Evolutionary conservation across 1,140 invertebrate genomes (phyloP).

Genomic region (Papilio dardanus): DNA sequence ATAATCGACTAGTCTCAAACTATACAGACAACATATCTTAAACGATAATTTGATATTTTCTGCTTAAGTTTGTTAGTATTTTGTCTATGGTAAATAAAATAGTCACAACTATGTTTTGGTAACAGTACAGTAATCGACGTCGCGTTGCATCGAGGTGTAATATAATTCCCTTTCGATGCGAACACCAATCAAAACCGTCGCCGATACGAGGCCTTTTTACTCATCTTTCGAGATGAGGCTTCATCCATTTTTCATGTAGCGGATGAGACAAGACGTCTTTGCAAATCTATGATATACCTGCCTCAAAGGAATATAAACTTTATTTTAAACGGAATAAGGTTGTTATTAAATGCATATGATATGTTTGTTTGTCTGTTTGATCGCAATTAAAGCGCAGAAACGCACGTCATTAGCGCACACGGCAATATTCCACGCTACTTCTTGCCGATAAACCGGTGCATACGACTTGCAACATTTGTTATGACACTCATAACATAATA

Average conservation of each 20-base stretch:
- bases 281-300: conserved; percentile 44
- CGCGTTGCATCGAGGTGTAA: conserved; percentile 45
- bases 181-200: conserved; percentile 72
- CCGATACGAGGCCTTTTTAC: conserved; percentile 67
- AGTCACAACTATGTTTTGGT: neutral
- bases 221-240: conserved; percentile 57
- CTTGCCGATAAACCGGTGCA: conserved; percentile 64
- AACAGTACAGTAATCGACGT: conserved; percentile 19
- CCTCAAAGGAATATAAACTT: conserved; percentile 40
- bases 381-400: conserved; percentile 79
- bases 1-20: no score
- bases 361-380: conserved; percentile 67
- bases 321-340: conserved; percentile 38
- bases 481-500: conserved; percentile 33
- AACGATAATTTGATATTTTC: no score
- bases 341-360: conserved; percentile 33
- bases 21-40: no score
- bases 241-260: conserved; percentile 77
- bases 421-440: conserved; percentile 79
- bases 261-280: conserved; percentile 57
- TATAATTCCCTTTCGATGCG: conserved; percentile 63
- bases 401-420: conserved; percentile 75
- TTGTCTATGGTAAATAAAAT: neutral
- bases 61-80: no score
- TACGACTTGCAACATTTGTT: conserved; percentile 47